These are phyloP conservation scores for Poicephalus meyeri DNA, from an alignment of 2,113 vertebrate genomes.

Conservation along the genomic window DNA sequence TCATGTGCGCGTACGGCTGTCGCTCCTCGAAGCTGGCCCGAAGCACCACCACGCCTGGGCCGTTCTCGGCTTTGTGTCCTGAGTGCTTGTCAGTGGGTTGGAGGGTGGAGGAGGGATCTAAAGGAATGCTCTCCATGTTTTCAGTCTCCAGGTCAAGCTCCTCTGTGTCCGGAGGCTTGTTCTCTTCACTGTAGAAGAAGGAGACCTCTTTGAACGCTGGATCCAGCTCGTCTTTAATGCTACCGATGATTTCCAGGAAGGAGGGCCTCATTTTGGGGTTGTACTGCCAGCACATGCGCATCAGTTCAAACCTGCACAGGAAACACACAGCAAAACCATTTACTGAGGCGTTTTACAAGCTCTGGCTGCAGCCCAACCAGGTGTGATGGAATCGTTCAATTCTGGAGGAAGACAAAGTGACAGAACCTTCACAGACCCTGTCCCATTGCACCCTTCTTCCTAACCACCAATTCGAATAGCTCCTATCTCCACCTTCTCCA, in stretches of 20 bases:
- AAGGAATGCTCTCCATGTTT: slow-evolving; percentile 96
- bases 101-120: slow-evolving; percentile 88
- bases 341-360: not conserved
- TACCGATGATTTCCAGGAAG: slow-evolving; percentile 96
- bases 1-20: slow-evolving; percentile 97
- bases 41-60: slow-evolving; percentile 85
- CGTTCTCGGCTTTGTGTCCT: slow-evolving; percentile 87
- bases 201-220: slow-evolving; percentile 91
- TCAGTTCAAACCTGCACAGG: slow-evolving; percentile 88
- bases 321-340: not conserved
- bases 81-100: slow-evolving; percentile 89
- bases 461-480: not conserved
- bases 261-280: slow-evolving; percentile 97
- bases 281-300: slow-evolving; percentile 99
- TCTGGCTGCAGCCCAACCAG: not conserved
- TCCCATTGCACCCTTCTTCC: not conserved
- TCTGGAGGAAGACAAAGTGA: rapidly evolving
- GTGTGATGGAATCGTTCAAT: rapidly evolving
- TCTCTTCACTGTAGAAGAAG: slow-evolving; percentile 99
- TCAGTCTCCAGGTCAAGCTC: slow-evolving; percentile 95
- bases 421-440: not conserved
- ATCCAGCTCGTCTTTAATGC: slow-evolving; percentile 95
- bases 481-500: not conserved
- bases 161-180: slow-evolving; percentile 93
- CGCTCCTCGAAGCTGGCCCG: slow-evolving; percentile 91